Base-by-base conservation (phyloP, 2,113 vertebrate genomes). In the Cinclus cinclus region DNA sequence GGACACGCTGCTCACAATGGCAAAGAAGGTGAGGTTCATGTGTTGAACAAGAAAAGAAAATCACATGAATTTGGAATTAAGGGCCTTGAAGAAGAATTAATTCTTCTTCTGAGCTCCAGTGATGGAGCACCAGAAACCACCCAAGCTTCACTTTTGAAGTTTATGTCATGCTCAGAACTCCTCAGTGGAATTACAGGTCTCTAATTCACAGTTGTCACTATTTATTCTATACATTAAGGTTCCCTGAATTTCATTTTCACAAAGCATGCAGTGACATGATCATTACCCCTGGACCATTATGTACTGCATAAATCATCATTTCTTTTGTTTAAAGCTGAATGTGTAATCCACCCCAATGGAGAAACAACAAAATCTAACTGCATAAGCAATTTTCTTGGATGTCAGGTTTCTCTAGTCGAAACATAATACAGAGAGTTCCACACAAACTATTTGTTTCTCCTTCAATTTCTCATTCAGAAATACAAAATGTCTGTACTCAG, bases 301-400 rank as follows among this genome's bases (percentile, higher is more conserved):
- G 49, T 75, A 49, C 64, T 79, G 25, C 55, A 87, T 80, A 87
- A 92, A 92, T 83, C 69, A 58, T 76, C 4, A 30, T 39, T 74
- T 90, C 70, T 80, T 95, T 69, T 89, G 49, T 77, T 70, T 58
- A 47, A 52, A 85, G n/a, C 10, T 2, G 17, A 62, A 39, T 4
- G 18, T 55, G 55, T 56, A 81, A 90, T 74, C 35, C n/a, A 83
- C 76, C 74, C 37, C 24, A 6, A 39, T 2, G 11, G 60, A 75
- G 22, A 92, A 93, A 93, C 41, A 79, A 91, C 79, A 74, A 87
- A 92, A 92, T 58, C 71, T 60, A 81, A 87, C 67, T 74, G 60
- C 74, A 87, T 35, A 67, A 92, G 83, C 50, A 63, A 64, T 87
- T 92, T 88, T 58, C 69, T 53, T 28, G 5, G 55, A 68, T 30